phyloP scores from a whole-genome alignment of 2,113 vertebrate species.

The Tretioscincus oriximinensis region DNA sequence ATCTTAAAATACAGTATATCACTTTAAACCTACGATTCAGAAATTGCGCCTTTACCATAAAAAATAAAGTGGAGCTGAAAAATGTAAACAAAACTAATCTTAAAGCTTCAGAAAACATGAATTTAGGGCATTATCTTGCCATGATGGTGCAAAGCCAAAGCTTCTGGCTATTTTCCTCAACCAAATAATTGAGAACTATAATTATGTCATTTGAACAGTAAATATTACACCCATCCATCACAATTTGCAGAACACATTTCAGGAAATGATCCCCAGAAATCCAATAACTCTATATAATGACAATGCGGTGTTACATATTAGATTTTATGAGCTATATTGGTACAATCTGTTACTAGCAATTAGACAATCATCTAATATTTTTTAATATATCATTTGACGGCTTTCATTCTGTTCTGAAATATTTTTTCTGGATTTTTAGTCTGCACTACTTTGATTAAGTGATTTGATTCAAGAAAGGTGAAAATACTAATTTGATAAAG shows the following conservation, averaged over 20 bases:
- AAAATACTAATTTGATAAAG: not conserved
- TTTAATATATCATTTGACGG: conserved; percentile 23
- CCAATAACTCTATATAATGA: not conserved
- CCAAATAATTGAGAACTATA: conserved; percentile 22
- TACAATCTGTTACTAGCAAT: conserved; percentile 32
- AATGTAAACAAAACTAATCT: conserved; percentile 35
- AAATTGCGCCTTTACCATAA: conserved; percentile 14
- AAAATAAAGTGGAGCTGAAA: not conserved
- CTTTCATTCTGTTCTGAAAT: conserved; percentile 17
- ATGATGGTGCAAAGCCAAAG: conserved; percentile 12
- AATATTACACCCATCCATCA: conserved; percentile 28
- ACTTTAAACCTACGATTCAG: conserved; percentile 38
- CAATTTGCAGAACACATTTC: conserved; percentile 31
- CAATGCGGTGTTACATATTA: conserved; percentile 28
- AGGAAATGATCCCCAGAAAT: conserved; percentile 44
- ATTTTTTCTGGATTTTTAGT: not conserved
- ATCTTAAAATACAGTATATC: not conserved
- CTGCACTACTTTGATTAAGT: not conserved
- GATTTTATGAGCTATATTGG: conserved; percentile 28
- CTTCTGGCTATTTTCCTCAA: conserved; percentile 27
- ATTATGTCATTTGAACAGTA: conserved; percentile 20
- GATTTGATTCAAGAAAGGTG: not conserved
- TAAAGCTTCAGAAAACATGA: conserved; percentile 16
- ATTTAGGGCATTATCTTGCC: conserved; percentile 25
- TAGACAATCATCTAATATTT: conserved; percentile 24